Evolutionary conservation across 1,140 invertebrate species (phyloP).

Genomic region (Matsumurasca onukii): DNA sequence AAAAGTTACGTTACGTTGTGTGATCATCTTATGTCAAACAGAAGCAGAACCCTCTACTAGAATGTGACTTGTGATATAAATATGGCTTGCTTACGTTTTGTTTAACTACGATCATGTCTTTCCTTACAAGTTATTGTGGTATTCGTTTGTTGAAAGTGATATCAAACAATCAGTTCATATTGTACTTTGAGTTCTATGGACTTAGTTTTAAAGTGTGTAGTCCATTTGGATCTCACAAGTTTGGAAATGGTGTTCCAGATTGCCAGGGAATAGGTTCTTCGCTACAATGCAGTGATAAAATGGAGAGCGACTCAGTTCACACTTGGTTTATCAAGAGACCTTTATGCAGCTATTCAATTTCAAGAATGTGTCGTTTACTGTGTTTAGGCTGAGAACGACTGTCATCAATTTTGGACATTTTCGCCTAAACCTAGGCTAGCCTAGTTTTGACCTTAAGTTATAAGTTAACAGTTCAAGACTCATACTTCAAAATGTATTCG

Average conservation of each 20-base stretch:
- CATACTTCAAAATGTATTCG: no score
- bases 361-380: background rate
- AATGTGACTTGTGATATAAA: no score
- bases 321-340: background rate
- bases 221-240: background rate
- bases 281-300: background rate
- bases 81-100: no score
- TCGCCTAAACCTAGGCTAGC: background rate
- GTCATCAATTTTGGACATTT: background rate
- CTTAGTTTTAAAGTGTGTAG: constrained; percentile 9
- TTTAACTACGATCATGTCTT: background rate
- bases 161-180: background rate
- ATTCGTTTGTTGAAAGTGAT: constrained; percentile 11
- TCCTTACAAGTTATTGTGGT: constrained; percentile 1
- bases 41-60: no score
- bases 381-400: background rate
- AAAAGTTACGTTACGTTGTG: no score
- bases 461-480: no score
- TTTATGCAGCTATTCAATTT: background rate
- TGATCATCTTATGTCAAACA: no score
- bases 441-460: no score
- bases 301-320: background rate
- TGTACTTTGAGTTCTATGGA: constrained; percentile 6
- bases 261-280: background rate
- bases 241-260: background rate